Percentiles rank a stretch among this genome's conserved stretches.
Conservation (phyloP, 2,888 invertebrate genomes). For the Coleophora flavipennella region DNA sequence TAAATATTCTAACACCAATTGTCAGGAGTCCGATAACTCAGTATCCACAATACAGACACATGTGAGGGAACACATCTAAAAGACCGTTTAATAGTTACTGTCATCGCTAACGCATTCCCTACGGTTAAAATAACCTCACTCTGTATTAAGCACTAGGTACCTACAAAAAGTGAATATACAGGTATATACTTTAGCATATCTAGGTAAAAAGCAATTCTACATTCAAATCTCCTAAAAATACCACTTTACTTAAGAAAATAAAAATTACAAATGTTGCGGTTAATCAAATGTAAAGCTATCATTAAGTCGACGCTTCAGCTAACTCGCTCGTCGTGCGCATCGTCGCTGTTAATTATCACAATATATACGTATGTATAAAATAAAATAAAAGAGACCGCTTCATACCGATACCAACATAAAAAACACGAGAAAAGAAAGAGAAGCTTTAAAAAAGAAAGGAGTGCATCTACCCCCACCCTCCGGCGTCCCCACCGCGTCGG, state of each 20-base stretch:
- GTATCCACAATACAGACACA: slow-evolving; percentile 17
- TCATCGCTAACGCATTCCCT: slow-evolving; percentile 40
- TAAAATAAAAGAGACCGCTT: slow-evolving; percentile 69
- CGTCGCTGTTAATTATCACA: slow-evolving; percentile 70
- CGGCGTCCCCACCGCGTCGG: slow-evolving; percentile 53
- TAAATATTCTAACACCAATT: background rate
- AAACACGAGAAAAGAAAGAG: slow-evolving; percentile 72
- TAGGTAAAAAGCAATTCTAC: too few relatives aligned
- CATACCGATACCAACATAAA: slow-evolving; percentile 66
- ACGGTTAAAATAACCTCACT: slow-evolving; percentile 33
- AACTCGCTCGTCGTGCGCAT: slow-evolving; percentile 62
- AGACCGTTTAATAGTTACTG: slow-evolving; percentile 36
- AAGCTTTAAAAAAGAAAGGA: slow-evolving; percentile 72
- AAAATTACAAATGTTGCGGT: slow-evolving; percentile 58
- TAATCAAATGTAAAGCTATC: slow-evolving; percentile 68
- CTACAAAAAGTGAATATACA: too few relatives aligned
- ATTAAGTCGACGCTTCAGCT: slow-evolving; percentile 59
- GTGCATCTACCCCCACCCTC: slow-evolving; percentile 68
- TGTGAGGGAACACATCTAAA: slow-evolving; percentile 33
- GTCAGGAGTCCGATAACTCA: slow-evolving; percentile 5
- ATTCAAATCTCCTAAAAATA: slow-evolving; percentile 3
- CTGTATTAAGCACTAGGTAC: too few relatives aligned
- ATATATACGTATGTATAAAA: slow-evolving; percentile 59
- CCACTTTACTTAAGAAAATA: slow-evolving; percentile 33
- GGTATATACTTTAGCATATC: too few relatives aligned